Conservation (phyloP, 2,888 invertebrate species). For the Oscheius onirici region DNA sequence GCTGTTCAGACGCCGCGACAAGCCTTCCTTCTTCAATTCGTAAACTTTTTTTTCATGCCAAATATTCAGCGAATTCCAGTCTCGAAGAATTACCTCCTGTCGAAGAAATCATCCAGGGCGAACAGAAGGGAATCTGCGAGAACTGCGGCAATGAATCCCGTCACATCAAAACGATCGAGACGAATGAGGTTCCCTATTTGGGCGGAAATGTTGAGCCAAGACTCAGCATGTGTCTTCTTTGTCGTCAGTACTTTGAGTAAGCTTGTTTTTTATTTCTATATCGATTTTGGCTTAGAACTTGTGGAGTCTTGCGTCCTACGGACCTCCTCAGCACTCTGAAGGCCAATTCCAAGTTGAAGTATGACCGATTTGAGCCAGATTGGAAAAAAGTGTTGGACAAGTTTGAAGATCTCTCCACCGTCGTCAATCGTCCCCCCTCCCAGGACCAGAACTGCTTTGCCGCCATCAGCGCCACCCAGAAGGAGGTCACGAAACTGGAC, state of each 20-base stretch:
- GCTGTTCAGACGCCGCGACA: background rate
- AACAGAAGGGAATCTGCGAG: conserved; percentile 32
- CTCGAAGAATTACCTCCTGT: background rate
- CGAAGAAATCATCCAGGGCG: background rate
- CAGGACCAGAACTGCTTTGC: no score
- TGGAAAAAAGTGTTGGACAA: conserved; percentile 12
- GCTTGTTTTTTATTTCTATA: background rate
- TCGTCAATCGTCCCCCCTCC: background rate
- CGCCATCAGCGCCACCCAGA: background rate
- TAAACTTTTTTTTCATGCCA: background rate
- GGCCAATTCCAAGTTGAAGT: background rate
- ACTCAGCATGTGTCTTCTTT: conserved; percentile 4
- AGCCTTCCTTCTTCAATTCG: background rate
- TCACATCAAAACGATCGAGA: conserved; percentile 2
- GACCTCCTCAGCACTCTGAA: conserved; percentile 1
- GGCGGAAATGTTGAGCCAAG: background rate
- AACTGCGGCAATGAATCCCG: conserved; percentile 31
- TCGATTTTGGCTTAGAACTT: background rate
- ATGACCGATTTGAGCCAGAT: background rate
- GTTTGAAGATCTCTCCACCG: background rate
- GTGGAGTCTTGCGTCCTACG: background rate
- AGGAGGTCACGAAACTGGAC: background rate
- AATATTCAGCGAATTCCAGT: no score
- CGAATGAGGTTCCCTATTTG: background rate
- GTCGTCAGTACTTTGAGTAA: conserved; percentile 11